These are phyloP conservation scores for Malurus elegans DNA, from an alignment of 2,113 vertebrate species.

Conservation along the genomic window DNA sequence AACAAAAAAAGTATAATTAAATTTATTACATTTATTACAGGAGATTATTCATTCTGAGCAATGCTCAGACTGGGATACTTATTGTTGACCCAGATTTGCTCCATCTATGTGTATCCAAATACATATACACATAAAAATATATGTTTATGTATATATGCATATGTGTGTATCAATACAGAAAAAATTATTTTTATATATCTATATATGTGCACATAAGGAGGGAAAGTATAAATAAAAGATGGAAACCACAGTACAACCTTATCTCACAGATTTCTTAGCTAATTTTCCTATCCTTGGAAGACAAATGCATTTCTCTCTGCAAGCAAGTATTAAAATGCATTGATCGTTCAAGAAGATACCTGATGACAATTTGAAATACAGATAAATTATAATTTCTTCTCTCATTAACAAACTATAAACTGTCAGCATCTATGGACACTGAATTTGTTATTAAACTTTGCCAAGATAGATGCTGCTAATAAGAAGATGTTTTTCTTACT, in stretches of 20 bases:
- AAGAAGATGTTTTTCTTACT: neutral
- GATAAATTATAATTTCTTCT: slow-evolving; percentile 41
- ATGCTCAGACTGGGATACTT: neutral
- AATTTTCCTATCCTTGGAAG: slow-evolving; percentile 35
- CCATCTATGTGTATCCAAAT: accelerated
- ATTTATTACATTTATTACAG: neutral
- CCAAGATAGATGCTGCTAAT: neutral
- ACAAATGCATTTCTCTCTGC: neutral
- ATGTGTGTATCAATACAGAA: neutral
- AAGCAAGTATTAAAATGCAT: neutral
- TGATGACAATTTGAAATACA: slow-evolving; percentile 21
- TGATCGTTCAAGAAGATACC: slow-evolving; percentile 1
- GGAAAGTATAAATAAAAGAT: neutral
- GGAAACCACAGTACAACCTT: neutral
- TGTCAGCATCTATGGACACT: neutral
- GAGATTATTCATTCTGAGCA: neutral
- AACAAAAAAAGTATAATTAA: neutral
- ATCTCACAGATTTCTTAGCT: neutral
- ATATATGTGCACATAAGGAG: accelerated
- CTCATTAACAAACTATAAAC: slow-evolving; percentile 19
- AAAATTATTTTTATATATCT: accelerated
- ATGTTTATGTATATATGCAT: accelerated
- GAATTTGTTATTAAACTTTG: neutral
- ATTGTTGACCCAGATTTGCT: neutral
- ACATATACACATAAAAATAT: neutral